These are phyloP conservation scores for Hypsopygia costalis DNA, from an alignment of 2,888 invertebrate genomes.

Conservation along the genomic window DNA sequence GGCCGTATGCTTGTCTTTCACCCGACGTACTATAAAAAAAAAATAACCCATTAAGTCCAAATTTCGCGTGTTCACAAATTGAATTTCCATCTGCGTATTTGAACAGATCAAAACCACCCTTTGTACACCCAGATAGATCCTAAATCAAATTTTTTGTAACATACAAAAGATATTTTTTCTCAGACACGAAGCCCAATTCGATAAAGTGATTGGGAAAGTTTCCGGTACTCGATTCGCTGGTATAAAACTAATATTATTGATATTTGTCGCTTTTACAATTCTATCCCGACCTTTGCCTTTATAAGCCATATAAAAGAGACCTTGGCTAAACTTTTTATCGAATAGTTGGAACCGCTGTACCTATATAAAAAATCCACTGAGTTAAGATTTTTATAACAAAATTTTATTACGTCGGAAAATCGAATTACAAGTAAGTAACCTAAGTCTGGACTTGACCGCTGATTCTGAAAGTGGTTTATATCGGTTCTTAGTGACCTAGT, in stretches of 20 bases:
- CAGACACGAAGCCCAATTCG: conserved; percentile 3
- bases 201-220: conserved; percentile 35
- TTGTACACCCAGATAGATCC: not conserved
- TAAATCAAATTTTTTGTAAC: conserved; percentile 8
- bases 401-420: conserved; percentile 14
- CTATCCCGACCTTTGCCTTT: conserved; percentile 18
- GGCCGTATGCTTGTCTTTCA: too few species aligned
- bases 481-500: too few species aligned
- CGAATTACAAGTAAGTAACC: too few species aligned
- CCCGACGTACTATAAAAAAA: too few species aligned
- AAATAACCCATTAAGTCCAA: too few species aligned
- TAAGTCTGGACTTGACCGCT: too few species aligned
- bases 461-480: too few species aligned
- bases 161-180: conserved; percentile 7
- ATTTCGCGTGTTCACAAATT: conserved; percentile 7
- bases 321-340: conserved; percentile 40
- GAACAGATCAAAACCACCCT: conserved; percentile 1
- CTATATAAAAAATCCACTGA: conserved; percentile 41
- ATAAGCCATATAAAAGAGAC: conserved; percentile 1
- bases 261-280: conserved; percentile 37
- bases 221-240: conserved; percentile 27
- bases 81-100: not conserved
- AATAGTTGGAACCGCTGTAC: conserved; percentile 23
- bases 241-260: conserved; percentile 46
- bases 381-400: conserved; percentile 28